Evolutionary conservation across 2,113 vertebrate genomes (phyloP).

Genomic region (Tamias sibiricus): DNA sequence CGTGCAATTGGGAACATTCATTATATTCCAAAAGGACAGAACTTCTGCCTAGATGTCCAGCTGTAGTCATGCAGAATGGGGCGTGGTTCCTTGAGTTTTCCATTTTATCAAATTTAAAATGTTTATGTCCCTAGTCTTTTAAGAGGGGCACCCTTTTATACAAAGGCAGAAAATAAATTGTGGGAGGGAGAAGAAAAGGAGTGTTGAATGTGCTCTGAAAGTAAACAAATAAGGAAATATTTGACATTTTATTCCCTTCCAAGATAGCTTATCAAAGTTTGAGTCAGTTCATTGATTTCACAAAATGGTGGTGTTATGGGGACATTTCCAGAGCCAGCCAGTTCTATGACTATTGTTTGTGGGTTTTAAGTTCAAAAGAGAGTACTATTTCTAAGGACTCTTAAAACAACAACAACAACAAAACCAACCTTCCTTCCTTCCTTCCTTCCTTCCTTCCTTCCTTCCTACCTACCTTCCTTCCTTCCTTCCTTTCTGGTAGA

Average conservation of each 20-base stretch:
- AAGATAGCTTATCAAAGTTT: conserved; percentile 66
- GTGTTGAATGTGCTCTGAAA: conserved; percentile 44
- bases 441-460: no score
- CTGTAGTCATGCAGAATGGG: not conserved
- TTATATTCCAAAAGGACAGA: not conserved
- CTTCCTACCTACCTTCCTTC: no score
- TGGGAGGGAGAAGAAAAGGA: conserved; percentile 23
- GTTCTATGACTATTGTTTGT: conserved; percentile 77
- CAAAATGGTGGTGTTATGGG: conserved; percentile 80
- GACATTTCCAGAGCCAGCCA: conserved; percentile 76
- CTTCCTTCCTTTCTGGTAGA: conserved; percentile 62
- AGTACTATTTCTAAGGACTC: conserved; percentile 79
- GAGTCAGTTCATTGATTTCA: conserved; percentile 81
- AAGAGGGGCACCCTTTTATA: not conserved
- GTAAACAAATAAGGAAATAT: conserved; percentile 47
- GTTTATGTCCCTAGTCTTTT: not conserved
- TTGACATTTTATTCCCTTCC: conserved; percentile 29
- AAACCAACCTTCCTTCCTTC: no score
- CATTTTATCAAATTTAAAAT: conserved; percentile 10
- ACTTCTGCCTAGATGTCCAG: not conserved
- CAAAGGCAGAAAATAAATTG: conserved; percentile 60
- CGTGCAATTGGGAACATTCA: not conserved
- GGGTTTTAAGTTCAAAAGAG: conserved; percentile 79
- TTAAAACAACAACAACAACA: not conserved
- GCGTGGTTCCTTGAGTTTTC: not conserved